A percentile compares a stretch with the other conserved stretches of the same genome.
These are phyloP conservation scores for Lycocerus yunnanus DNA, from an alignment of 2,888 invertebrate species.

Conservation along the genomic window DNA sequence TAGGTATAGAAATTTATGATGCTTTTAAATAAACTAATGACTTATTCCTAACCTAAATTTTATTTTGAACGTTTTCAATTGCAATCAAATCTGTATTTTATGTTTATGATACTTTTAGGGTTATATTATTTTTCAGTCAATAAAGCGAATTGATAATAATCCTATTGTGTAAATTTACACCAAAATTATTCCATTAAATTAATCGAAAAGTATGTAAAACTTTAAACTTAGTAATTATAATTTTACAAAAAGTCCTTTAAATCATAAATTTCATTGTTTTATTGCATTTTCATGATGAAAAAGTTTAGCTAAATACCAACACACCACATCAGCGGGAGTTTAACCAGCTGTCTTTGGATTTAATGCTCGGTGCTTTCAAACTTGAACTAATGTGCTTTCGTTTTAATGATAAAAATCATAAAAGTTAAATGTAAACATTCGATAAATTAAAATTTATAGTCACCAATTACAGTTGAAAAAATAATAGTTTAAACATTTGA, in stretches of 20 bases:
- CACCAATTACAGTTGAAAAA: not conserved
- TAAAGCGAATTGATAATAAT: not conserved
- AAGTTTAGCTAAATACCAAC: not conserved
- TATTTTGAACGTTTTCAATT: not conserved
- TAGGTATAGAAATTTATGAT: not conserved
- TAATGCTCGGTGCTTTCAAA: not conserved
- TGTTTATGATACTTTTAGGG: not conserved
- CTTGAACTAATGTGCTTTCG: not conserved
- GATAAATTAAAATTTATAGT: not conserved
- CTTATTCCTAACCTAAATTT: not conserved
- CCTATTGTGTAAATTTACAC: not conserved
- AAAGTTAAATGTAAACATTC: not conserved
- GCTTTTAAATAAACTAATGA: not conserved
- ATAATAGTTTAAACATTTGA: not conserved
- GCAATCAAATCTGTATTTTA: not conserved
- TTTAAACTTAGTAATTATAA: not conserved
- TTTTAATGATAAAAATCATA: not conserved
- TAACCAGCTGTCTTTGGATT: not conserved
- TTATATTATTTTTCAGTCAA: not conserved
- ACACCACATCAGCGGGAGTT: not conserved
- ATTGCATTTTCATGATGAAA: not conserved
- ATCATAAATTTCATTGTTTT: not conserved
- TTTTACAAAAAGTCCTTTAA: not conserved
- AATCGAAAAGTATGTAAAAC: not conserved
- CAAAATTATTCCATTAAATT: not conserved